Evolutionary conservation across 2,888 invertebrate species (phyloP).

Genomic region (Bruchidius siliquastri): DNA sequence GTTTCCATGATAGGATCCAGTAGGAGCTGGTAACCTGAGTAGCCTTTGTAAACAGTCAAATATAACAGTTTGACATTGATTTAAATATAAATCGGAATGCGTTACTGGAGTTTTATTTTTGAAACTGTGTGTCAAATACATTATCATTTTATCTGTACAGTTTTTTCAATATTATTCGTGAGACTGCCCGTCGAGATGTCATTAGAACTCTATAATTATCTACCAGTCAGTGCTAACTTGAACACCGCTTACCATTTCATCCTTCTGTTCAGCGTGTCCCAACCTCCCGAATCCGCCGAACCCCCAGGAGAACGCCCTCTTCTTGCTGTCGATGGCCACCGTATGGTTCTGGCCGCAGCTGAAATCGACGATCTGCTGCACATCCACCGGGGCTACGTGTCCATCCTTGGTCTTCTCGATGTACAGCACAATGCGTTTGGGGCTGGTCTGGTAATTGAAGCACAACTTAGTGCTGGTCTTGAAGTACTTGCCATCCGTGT

Average conservation of each 20-base stretch:
- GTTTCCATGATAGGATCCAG: no score
- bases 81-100: no score
- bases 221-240: no score
- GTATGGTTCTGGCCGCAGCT: slow-evolving; percentile 90
- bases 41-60: no score
- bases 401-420: slow-evolving; percentile 86
- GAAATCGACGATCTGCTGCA: slow-evolving; percentile 84
- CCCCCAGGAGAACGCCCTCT: slow-evolving; percentile 90
- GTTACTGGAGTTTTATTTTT: no score
- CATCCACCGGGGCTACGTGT: slow-evolving; percentile 75
- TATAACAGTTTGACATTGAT: no score
- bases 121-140: no score
- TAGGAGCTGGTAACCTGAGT: no score
- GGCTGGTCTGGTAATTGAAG: slow-evolving; percentile 79
- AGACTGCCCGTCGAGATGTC: no score
- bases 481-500: slow-evolving; percentile 93
- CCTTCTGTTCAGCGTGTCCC: slow-evolving; percentile 89
- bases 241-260: slow-evolving; percentile 74
- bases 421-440: slow-evolving; percentile 79
- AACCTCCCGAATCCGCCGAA: slow-evolving; percentile 92
- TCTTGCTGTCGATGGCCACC: slow-evolving; percentile 83
- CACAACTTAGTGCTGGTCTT: slow-evolving; percentile 83
- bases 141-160: no score
- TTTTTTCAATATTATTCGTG: no score
- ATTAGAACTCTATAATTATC: no score